A percentile compares a stretch with the other conserved stretches of the same genome.
phyloP scores from a whole-genome alignment of 1,140 invertebrate species.

The Pseudomyrmex flavicornis region DNA sequence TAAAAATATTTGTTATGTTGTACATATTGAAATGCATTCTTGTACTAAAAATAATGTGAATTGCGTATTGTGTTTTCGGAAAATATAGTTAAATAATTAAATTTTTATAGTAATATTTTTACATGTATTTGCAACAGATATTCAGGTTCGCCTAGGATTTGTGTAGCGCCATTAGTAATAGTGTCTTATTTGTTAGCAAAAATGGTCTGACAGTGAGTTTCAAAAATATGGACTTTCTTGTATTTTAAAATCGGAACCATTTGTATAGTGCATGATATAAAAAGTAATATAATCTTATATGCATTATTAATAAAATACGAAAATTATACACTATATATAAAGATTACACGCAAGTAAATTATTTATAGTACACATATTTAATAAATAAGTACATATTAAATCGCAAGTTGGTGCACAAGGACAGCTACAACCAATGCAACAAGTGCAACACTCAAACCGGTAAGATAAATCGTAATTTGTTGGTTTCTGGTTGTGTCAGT shows the following conservation, averaged over 20 bases:
- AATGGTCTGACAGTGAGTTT: too few relatives aligned
- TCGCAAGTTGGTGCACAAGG: constrained; percentile 81
- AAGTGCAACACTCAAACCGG: constrained; percentile 86
- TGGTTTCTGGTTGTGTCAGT: constrained; percentile 84
- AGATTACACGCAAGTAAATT: too few relatives aligned
- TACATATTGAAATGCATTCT: background rate
- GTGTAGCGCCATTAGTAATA: too few relatives aligned
- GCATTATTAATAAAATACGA: constrained; percentile 30
- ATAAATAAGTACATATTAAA: constrained; percentile 15
- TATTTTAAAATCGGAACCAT: constrained; percentile 36
- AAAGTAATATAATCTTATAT: constrained; percentile 55
- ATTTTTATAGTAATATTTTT: too few relatives aligned
- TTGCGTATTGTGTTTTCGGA: background rate
- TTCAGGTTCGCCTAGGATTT: too few relatives aligned
- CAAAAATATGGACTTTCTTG: background rate
- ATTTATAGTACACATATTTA: too few relatives aligned
- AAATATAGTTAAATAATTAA: too few relatives aligned
- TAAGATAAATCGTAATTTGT: constrained; percentile 86
- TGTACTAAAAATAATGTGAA: constrained; percentile 22
- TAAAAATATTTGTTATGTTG: constrained; percentile 11
- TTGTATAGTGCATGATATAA: constrained; percentile 29
- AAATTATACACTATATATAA: too few relatives aligned
- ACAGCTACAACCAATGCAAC: constrained; percentile 87
- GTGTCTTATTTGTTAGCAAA: too few relatives aligned
- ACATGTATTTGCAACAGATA: too few relatives aligned